A percentile compares a stretch with the other conserved stretches of the same genome.
Evolutionary conservation across 2,113 vertebrate species (phyloP).

Genomic region (Bos indicus): DNA sequence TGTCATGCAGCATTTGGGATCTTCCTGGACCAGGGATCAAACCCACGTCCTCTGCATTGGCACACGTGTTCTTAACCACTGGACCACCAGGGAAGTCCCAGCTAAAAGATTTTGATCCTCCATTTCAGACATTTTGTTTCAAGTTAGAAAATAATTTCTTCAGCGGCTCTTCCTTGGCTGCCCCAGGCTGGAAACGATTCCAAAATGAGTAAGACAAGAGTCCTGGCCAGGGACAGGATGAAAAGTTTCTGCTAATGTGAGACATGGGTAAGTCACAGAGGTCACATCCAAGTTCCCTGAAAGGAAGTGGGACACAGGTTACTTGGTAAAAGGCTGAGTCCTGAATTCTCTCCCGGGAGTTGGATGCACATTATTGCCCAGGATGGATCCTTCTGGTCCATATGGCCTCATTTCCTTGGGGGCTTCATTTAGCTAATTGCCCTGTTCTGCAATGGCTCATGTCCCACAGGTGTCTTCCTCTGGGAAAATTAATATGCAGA

Average conservation of each 20-base stretch:
- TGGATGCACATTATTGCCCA: not conserved
- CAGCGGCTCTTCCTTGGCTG: not conserved
- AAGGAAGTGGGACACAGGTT: not conserved
- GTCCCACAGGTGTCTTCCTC: slow-evolving; percentile 7
- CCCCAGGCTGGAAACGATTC: not conserved
- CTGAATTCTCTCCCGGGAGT: not conserved
- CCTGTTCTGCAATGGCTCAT: not conserved
- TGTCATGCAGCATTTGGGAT: not conserved
- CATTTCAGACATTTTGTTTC: slow-evolving; percentile 37
- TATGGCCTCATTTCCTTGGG: not conserved
- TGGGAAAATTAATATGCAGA: slow-evolving; percentile 24
- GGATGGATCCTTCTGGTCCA: not conserved
- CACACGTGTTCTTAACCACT: not conserved
- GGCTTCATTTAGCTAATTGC: slow-evolving; percentile 32
- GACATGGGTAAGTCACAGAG: slow-evolving; percentile 20
- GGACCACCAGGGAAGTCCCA: not conserved
- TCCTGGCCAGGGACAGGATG: not conserved
- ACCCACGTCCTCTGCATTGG: not conserved
- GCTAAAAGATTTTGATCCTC: not conserved
- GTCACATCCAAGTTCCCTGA: not conserved
- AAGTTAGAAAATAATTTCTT: slow-evolving; percentile 39
- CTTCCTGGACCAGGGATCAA: not conserved
- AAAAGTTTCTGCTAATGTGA: not conserved
- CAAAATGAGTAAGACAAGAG: not conserved
- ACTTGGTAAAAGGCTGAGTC: not conserved